Conservation (phyloP, 2,888 invertebrate genomes). For the Athalia cordata region DNA sequence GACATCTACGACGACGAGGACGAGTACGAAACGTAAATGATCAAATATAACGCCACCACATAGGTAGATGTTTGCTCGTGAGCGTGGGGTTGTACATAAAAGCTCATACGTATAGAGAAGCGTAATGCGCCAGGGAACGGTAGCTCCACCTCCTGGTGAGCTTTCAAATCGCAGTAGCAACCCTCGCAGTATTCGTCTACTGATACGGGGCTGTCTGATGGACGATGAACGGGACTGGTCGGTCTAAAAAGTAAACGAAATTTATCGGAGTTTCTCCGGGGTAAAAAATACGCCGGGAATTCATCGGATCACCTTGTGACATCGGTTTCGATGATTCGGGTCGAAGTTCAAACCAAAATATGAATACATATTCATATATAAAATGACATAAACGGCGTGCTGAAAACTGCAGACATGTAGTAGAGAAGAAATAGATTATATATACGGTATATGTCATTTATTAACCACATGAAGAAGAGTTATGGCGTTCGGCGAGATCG, state of each 20-base stretch:
- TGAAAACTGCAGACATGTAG: neutral
- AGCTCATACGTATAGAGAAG: conserved; percentile 39
- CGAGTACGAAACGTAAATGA: conserved; percentile 24
- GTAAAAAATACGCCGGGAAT: neutral
- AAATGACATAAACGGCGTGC: neutral
- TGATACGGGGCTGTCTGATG: conserved; percentile 1
- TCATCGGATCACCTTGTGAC: neutral
- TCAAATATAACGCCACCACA: conserved; percentile 20
- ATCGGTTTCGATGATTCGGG: too few species aligned
- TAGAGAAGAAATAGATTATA: conserved; percentile 11
- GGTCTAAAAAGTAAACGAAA: conserved; percentile 23
- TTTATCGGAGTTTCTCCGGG: neutral
- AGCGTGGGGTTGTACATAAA: conserved; percentile 14
- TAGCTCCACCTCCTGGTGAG: conserved; percentile 72
- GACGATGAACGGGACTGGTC: conserved; percentile 21
- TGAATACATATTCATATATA: too few species aligned
- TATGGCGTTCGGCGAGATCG: conserved; percentile 43
- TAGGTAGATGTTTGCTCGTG: neutral
- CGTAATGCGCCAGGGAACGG: conserved; percentile 66
- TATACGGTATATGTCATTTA: neutral
- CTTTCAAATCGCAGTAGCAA: conserved; percentile 38
- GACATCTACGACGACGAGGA: conserved; percentile 9
- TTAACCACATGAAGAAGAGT: conserved; percentile 28
- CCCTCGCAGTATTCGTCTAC: conserved; percentile 43
- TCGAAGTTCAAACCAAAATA: too few species aligned